Conservation (phyloP, 2,888 invertebrate species). For the Magallana nippona region DNA sequence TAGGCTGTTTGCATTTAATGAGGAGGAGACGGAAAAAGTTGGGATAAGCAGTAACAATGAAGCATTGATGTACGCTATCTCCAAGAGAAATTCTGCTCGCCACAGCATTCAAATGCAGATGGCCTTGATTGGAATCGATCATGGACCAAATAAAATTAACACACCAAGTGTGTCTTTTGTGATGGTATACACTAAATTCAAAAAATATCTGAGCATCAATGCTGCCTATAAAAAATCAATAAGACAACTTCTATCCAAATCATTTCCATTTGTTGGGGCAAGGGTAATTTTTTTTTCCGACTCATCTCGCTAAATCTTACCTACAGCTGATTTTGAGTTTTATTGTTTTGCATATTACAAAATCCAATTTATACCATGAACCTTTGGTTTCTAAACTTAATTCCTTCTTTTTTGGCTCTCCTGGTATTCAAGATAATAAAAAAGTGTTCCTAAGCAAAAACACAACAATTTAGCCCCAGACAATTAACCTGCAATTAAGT, state of each 20-base stretch:
- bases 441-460: conserved; percentile 5
- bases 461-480: not conserved
- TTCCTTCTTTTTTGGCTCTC: not conserved
- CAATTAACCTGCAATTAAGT: conserved; percentile 35
- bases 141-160: conserved; percentile 15
- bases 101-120: not conserved
- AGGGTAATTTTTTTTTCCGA: too few species aligned
- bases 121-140: conserved; percentile 1
- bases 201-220: conserved; percentile 28
- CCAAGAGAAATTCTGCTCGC: not conserved
- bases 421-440: not conserved
- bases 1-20: too few species aligned
- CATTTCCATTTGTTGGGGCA: not conserved
- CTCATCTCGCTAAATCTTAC: not conserved
- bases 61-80: not conserved
- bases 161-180: conserved; percentile 32
- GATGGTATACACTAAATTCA: conserved; percentile 23
- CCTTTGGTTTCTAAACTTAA: conserved; percentile 2
- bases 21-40: too few species aligned
- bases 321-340: not conserved
- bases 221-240: conserved; percentile 15
- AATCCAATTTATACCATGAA: not conserved
- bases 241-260: not conserved
- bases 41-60: too few species aligned
- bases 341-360: not conserved